A percentile compares a stretch with the other conserved stretches of the same genome.
Evolutionary conservation across 2,113 vertebrate species (phyloP).

Genomic region (Lepus europaeus): DNA sequence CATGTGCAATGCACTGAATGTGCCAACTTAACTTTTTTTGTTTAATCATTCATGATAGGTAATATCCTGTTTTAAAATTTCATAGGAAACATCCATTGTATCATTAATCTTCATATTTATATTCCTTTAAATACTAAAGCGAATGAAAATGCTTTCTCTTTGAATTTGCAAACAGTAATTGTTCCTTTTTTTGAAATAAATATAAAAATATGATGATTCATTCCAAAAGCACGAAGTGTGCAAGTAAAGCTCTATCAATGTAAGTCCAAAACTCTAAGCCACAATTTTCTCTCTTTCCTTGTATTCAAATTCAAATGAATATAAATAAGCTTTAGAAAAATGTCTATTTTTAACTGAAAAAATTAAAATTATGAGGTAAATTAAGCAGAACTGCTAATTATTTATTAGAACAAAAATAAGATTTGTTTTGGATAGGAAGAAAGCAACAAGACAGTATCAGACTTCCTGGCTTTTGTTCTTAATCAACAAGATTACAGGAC

Average conservation of each 20-base stretch:
- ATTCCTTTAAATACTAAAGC: background rate
- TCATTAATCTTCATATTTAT: background rate
- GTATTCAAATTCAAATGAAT: background rate
- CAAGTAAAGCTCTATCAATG: background rate
- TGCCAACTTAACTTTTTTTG: background rate
- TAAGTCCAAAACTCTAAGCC: background rate
- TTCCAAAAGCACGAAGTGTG: background rate
- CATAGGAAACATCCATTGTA: background rate
- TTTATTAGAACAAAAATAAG: background rate
- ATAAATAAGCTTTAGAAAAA: background rate
- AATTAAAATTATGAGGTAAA: background rate
- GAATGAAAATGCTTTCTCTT: background rate
- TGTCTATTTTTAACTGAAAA: background rate
- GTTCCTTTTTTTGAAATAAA: background rate
- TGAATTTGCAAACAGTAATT: background rate
- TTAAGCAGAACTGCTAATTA: background rate
- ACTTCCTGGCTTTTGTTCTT: background rate
- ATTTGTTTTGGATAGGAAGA: constrained; percentile 1
- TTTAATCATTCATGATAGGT: background rate
- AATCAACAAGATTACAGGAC: background rate
- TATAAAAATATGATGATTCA: background rate
- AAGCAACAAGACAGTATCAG: background rate
- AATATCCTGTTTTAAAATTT: background rate
- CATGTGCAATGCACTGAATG: no score
- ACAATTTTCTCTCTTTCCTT: background rate